A percentile compares a stretch with the other conserved stretches of the same genome.
Conservation (phyloP, 2,888 invertebrate genomes). For the Tipula unca region DNA sequence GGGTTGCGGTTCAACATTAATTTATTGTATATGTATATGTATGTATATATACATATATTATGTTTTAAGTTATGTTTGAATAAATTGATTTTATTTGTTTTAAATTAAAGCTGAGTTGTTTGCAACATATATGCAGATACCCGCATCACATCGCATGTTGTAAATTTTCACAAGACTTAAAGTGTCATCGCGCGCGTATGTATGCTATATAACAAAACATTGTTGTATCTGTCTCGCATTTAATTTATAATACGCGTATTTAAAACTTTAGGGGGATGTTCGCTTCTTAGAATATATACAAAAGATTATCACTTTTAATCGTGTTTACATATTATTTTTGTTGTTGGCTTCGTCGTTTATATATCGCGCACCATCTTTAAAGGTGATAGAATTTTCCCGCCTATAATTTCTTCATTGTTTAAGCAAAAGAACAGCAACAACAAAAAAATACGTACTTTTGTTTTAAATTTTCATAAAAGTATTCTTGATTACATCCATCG, state of each 20-base stretch:
- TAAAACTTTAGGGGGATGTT: background rate
- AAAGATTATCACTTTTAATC: background rate
- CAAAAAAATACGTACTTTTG: background rate
- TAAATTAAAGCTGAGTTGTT: background rate
- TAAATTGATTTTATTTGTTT: background rate
- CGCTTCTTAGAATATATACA: background rate
- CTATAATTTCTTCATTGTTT: background rate
- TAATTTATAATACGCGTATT: too few relatives aligned
- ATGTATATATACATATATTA: background rate
- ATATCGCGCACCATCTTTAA: background rate
- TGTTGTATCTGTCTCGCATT: background rate
- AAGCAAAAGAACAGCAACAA: background rate
- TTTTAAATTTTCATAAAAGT: background rate
- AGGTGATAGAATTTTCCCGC: background rate
- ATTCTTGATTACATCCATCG: background rate
- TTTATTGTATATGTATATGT: background rate
- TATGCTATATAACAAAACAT: too few relatives aligned
- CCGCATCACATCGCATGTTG: too few relatives aligned
- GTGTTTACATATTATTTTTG: background rate
- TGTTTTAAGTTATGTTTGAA: background rate
- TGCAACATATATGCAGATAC: background rate
- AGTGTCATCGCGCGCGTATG: too few relatives aligned
- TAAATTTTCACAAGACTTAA: too few relatives aligned
- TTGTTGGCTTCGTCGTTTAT: background rate
- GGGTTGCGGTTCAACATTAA: background rate